phyloP scores from a whole-genome alignment of 2,888 invertebrate genomes.

The Drosophila cyrtoloma region DNA sequence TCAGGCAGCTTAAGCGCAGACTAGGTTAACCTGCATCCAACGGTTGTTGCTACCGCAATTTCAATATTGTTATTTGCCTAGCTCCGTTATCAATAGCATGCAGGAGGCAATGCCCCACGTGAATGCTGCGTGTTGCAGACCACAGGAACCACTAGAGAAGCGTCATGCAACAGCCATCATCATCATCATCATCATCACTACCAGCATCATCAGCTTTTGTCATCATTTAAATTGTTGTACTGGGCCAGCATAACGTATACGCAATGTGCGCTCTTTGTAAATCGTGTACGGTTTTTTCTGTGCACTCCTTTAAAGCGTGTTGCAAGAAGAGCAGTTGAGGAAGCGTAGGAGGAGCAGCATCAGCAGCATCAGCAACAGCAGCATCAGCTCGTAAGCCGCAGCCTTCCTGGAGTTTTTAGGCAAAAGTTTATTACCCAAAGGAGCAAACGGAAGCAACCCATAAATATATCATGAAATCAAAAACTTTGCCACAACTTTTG shows the following conservation, averaged over 20 bases:
- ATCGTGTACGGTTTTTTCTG: neutral
- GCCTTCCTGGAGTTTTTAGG: conserved; percentile 42
- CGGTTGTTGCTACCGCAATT: neutral
- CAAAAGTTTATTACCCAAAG: conserved; percentile 75
- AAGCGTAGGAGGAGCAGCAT: neutral
- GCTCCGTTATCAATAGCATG: neutral
- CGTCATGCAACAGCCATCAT: conserved; percentile 9
- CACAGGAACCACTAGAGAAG: conserved; percentile 37
- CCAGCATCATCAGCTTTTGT: conserved; percentile 2
- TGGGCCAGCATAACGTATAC: conserved; percentile 40
- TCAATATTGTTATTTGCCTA: neutral
- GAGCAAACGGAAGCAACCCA: conserved; percentile 70
- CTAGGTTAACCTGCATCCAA: neutral
- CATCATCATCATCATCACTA: neutral
- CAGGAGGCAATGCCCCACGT: neutral
- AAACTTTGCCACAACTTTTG: conserved; percentile 76
- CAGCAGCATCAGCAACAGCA: neutral
- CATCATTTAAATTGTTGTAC: conserved; percentile 23
- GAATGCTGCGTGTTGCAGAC: conserved; percentile 35
- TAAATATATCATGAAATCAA: conserved; percentile 82
- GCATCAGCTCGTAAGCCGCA: conserved; percentile 22
- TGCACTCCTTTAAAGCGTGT: conserved; percentile 50
- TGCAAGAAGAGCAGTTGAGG: conserved; percentile 11
- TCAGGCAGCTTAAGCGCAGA: neutral
- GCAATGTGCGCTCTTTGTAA: conserved; percentile 20